Evolutionary conservation across 2,797 vertebrate species (phyloP).

Genomic region (Ispidina lecontei): DNA sequence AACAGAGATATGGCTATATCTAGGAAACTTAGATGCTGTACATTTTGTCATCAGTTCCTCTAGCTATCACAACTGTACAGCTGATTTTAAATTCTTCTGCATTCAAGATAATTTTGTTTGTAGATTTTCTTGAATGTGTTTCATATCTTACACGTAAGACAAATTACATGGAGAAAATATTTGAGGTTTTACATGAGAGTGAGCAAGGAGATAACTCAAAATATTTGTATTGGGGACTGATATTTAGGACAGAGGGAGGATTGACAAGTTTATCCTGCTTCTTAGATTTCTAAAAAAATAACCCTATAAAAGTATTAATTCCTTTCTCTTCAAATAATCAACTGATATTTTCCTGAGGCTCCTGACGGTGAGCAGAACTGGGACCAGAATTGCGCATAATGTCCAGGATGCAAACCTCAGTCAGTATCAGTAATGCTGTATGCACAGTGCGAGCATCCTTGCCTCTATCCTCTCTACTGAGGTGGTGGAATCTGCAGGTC

Average conservation of each 20-base stretch:
- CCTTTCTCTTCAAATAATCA: not conserved
- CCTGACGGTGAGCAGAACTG: not conserved
- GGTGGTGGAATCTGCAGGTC: fast-evolving
- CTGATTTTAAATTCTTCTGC: not conserved
- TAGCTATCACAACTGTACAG: not conserved
- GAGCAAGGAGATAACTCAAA: not conserved
- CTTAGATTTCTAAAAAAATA: not conserved
- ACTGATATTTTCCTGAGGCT: not conserved
- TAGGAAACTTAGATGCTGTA: not conserved
- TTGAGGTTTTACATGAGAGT: not conserved
- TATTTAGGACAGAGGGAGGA: not conserved
- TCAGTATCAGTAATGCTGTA: not conserved
- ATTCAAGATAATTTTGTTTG: not conserved
- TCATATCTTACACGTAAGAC: not conserved
- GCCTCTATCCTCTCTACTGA: not conserved
- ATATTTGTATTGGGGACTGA: not conserved
- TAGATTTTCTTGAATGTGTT: not conserved
- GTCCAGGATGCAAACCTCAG: not conserved
- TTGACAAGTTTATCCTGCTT: not conserved
- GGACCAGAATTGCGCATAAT: not conserved
- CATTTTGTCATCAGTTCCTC: not conserved
- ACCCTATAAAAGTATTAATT: not conserved
- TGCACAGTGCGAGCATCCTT: not conserved
- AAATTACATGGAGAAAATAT: not conserved
- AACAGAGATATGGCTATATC: not conserved